phyloP scores from a whole-genome alignment of 2,888 invertebrate genomes.

The Chesias legatella region DNA sequence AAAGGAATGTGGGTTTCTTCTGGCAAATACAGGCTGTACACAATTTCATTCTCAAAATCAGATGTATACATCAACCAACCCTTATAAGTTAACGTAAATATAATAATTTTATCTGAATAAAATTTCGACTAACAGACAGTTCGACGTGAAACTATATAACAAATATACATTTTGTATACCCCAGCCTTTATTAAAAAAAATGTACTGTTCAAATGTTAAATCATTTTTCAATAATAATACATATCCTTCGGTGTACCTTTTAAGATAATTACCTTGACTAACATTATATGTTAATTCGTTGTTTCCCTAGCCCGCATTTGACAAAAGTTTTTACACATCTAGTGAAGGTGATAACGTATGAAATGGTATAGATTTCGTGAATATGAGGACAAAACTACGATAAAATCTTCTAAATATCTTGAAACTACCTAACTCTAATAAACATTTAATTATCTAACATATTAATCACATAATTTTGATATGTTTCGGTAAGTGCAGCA shows the following conservation, averaged over 20 bases:
- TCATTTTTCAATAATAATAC: no score
- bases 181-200: conserved; percentile 9
- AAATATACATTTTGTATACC: no score
- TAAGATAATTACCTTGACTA: conserved; percentile 32
- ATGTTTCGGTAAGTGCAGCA: conserved; percentile 71
- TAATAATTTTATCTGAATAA: no score
- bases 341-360: conserved; percentile 34
- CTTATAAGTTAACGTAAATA: no score
- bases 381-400: conserved; percentile 26
- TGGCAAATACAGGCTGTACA: conserved; percentile 70
- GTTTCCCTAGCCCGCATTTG: conserved; percentile 75
- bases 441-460: conserved; percentile 44
- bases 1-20: conserved; percentile 43
- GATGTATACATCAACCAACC: no score
- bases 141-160: no score
- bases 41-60: conserved; percentile 8
- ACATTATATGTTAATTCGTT: conserved; percentile 63
- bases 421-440: conserved; percentile 51
- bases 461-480: conserved; percentile 75
- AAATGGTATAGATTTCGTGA: conserved; percentile 32
- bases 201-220: no score
- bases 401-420: conserved; percentile 40
- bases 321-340: conserved; percentile 59
- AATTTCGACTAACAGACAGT: no score
- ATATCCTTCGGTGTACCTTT: conserved; percentile 24